Evolutionary conservation across 1,140 invertebrate genomes (phyloP), one percentile per base, ranked within the genome.

Genomic region (Arion vulgaris): DNA sequence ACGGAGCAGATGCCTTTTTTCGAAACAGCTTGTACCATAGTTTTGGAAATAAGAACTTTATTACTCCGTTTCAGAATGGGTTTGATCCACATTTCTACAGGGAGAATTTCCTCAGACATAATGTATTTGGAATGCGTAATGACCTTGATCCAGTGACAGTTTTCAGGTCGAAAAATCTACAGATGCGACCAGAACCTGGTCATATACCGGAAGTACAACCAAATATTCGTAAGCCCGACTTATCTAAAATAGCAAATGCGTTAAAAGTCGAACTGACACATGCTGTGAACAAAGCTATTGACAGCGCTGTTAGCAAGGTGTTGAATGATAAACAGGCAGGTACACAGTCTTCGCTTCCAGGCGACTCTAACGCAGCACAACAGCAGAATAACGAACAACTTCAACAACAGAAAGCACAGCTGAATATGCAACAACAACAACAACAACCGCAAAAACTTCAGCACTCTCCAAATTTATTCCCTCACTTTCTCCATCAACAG

Each of bases 261-360:
- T 94, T 98, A 0, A 98, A 98, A 93, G 95, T 95, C 57, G 97
- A 98, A 94, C 96, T 98, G 81, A 95, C 95, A 26, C 95, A 96
- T 77, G 96, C 88, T 36, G 85, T 92, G 34, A 87, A 86, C 73
- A 84, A 85, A 57, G 93, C 98, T 28, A 96, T 98, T 82, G 97
- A 98, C 92, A 96, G 95, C 15, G 96, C 97, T 77, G 94, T 98
- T 69, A 95, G 95, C 26, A 94, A 96, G 85, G 97, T 96, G 89
- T 94, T 96, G 66, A 81, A 0, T 57, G 96, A 97, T 36, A 85
- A 88, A 71, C 86, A 87, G 80, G 69, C 39, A 7, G 13, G 36
- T 13, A 13, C 39, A 9, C 36, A 41, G 15, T 32, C 45, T 19
- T 69, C 75, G 45, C n/a, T 66, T 13, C 28, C 73, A 69, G 19